Evolutionary conservation across 2,888 invertebrate species (phyloP).

Genomic region (Steinernema hermaphroditum): DNA sequence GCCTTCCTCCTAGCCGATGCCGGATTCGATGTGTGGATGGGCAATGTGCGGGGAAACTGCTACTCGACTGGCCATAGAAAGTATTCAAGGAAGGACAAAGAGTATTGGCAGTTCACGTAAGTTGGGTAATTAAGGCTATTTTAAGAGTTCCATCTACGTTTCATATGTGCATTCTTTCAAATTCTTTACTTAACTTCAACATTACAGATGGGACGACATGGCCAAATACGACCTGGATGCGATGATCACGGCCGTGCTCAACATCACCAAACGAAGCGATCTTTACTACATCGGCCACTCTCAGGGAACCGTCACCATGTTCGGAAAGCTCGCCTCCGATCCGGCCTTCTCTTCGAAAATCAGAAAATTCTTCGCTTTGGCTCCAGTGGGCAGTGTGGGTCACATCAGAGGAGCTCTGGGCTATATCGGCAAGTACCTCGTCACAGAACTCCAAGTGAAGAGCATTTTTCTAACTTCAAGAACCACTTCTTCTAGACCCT

Average conservation of each 20-base stretch:
- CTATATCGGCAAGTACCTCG: slow-evolving; percentile 50
- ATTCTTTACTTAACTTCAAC: too few relatives aligned
- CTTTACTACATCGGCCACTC: slow-evolving; percentile 85
- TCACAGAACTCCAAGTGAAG: slow-evolving; percentile 47
- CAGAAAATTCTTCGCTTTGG: slow-evolving; percentile 64
- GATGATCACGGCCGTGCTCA: slow-evolving; percentile 77
- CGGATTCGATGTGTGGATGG: slow-evolving; percentile 79
- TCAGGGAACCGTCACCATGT: slow-evolving; percentile 70
- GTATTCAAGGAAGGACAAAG: slow-evolving; percentile 71
- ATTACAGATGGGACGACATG: slow-evolving; percentile 84
- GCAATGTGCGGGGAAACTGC: slow-evolving; percentile 71
- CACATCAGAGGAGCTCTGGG: slow-evolving; percentile 65
- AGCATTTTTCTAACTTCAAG: not conserved
- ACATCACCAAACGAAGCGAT: slow-evolving; percentile 71
- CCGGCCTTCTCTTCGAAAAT: slow-evolving; percentile 50
- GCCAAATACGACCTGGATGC: slow-evolving; percentile 84
- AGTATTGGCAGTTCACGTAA: slow-evolving; percentile 76
- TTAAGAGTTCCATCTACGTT: too few relatives aligned
- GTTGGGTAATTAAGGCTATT: too few relatives aligned
- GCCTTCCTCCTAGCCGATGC: slow-evolving; percentile 67
- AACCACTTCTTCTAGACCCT: slow-evolving; percentile 41
- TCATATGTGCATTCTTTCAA: too few relatives aligned
- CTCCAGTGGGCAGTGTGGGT: slow-evolving; percentile 65
- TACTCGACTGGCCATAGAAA: slow-evolving; percentile 74
- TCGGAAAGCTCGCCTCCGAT: slow-evolving; percentile 54